Evolutionary conservation across 2,113 vertebrate species (phyloP), one percentile per base, ranked within the genome.

Genomic region (Variabilichromis moorii): DNA sequence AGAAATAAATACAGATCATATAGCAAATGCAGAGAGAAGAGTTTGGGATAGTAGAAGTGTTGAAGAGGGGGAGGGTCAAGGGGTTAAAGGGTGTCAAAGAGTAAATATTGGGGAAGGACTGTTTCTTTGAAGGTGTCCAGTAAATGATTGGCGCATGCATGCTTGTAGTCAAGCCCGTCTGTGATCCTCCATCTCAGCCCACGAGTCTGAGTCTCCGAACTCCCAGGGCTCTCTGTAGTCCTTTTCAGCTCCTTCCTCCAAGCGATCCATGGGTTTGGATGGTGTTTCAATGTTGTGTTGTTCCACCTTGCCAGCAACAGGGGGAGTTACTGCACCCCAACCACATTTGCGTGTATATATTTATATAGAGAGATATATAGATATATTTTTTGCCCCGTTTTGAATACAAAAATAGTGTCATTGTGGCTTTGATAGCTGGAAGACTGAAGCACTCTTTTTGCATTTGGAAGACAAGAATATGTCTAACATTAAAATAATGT

Each of bases 1-100:
- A 96, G 93, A 96, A 96, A 96, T 96, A 96, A 96, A 96, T 96
- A 96, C 94, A 95, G 95, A 94, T 96, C 95, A 95, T 96, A 95
- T 96, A 95, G 95, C 95, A 96, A 96, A 97, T 95, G 96, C 95
- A 96, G 94, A 94, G 95, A 93, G 93, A 94, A 92, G 93, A 90
- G 88, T 91, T 88, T 66, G 81, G 86, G 88, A 89, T 86, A 92
- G 89, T 92, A 93, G 71, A 81, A 92, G 90, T 84, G 89, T 92
- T 78, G 86, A 89, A 82, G 90, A 79, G 21, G 59, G 61, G 53
- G 53, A 40, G 89, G 63, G 57, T 24, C 21, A 14, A 31, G 55
- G 89, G 86, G 86, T 35, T 86, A 59, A 86, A 86, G 90, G 90
- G 89, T 73, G 89, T 90, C 91, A 61, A 92, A 91, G 95, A 95